These are phyloP conservation scores for Ips typographus DNA, from an alignment of 1,140 invertebrate genomes.

Conservation along the genomic window DNA sequence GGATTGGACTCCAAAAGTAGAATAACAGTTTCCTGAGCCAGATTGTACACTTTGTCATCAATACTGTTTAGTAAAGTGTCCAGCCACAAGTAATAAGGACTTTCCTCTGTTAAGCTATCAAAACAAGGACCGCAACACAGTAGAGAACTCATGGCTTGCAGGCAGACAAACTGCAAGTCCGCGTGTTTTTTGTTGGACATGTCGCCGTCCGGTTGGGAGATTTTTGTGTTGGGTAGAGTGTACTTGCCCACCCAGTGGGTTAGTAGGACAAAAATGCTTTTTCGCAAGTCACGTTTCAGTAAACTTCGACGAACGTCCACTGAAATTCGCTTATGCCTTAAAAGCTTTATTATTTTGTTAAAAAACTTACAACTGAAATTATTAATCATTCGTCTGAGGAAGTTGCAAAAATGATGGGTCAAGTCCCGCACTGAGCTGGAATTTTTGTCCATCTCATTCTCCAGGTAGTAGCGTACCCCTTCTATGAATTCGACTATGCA, in stretches of 20 bases:
- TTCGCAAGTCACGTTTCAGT: conserved; percentile 82
- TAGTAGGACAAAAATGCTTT: conserved; percentile 89
- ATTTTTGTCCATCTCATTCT: conserved; percentile 89
- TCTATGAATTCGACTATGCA: conserved; percentile 95
- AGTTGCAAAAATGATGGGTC: conserved; percentile 92
- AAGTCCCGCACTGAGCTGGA: conserved; percentile 77
- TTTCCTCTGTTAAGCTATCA: conserved; percentile 86
- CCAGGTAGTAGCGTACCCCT: conserved; percentile 86
- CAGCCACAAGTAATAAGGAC: conserved; percentile 91
- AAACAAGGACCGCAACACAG: conserved; percentile 95
- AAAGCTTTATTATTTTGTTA: background rate
- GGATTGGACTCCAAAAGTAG: conserved; percentile 94
- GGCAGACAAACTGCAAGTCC: conserved; percentile 67
- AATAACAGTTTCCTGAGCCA: conserved; percentile 92
- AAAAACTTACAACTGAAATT: conserved; percentile 79
- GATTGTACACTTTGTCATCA: conserved; percentile 87
- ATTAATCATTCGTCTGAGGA: conserved; percentile 90
- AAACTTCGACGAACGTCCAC: conserved; percentile 85
- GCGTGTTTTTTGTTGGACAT: conserved; percentile 56
- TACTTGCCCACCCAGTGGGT: conserved; percentile 90
- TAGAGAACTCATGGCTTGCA: conserved; percentile 91
- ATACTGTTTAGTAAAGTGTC: conserved; percentile 85
- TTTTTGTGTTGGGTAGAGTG: conserved; percentile 52
- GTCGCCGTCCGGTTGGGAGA: conserved; percentile 41
- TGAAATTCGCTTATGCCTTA: conserved; percentile 53